Conservation (phyloP, 1,140 invertebrate genomes). For the Trichoplusia ni region DNA sequence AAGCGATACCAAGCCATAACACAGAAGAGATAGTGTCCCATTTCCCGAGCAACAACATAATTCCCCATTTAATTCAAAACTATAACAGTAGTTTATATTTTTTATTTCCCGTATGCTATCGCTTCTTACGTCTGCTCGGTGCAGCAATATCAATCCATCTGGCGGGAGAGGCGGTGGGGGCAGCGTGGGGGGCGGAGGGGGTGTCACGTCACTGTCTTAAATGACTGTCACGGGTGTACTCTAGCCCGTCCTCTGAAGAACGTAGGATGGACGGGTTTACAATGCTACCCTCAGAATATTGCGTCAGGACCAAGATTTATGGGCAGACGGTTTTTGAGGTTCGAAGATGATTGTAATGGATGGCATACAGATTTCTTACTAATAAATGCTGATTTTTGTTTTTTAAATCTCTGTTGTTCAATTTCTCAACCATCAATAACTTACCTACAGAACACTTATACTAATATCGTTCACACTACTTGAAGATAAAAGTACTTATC, state of each 20-base stretch:
- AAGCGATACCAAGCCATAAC: background rate
- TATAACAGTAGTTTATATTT: conserved; percentile 38
- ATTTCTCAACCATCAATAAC: too few relatives aligned
- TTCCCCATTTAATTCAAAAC: conserved; percentile 27
- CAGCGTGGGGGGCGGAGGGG: conserved; percentile 30
- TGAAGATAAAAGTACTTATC: too few relatives aligned
- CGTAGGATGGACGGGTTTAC: conserved; percentile 57
- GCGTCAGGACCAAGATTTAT: conserved; percentile 74
- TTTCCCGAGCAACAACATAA: conserved; percentile 2
- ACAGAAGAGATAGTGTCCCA: conserved; percentile 7
- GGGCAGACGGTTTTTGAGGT: conserved; percentile 32
- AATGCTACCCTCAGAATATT: conserved; percentile 59
- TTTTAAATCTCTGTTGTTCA: too few relatives aligned
- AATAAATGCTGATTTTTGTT: too few relatives aligned
- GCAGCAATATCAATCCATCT: conserved; percentile 80
- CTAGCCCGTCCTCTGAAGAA: conserved; percentile 63
- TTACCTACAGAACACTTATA: too few relatives aligned
- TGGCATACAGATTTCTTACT: too few relatives aligned
- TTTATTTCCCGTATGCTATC: conserved; percentile 70
- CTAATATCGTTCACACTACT: too few relatives aligned
- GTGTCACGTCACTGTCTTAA: conserved; percentile 76
- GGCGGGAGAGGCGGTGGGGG: conserved; percentile 49
- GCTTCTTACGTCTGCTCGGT: conserved; percentile 72
- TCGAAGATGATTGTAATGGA: too few relatives aligned
- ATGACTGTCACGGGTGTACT: conserved; percentile 79